phyloP scores from a whole-genome alignment of 2,113 vertebrate genomes.

The Archocentrus centrarchus region DNA sequence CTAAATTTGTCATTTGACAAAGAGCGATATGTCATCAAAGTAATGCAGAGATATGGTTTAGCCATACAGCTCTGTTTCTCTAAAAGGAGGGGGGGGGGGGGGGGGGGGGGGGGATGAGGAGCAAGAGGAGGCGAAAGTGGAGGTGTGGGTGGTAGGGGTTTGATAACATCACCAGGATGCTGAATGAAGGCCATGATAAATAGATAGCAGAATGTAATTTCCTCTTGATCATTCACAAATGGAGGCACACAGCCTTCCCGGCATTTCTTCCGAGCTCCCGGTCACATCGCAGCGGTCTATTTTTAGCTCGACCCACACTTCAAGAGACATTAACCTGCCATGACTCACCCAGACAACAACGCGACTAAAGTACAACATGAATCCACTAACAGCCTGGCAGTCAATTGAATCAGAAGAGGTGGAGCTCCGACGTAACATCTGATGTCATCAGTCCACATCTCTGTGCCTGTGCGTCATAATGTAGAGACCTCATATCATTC shows the following conservation, averaged over 20 bases:
- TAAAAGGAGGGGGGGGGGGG: not conserved
- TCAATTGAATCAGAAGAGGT: not conserved
- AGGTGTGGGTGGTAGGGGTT: not conserved
- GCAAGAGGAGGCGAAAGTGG: not conserved
- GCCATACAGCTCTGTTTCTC: not conserved
- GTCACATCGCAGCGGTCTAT: constrained; percentile 48
- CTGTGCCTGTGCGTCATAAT: not conserved
- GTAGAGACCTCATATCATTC: not conserved
- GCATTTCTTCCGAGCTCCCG: constrained; percentile 29
- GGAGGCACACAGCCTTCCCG: constrained; percentile 14
- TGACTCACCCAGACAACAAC: constrained; percentile 64
- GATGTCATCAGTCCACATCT: not conserved
- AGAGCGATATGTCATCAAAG: not conserved
- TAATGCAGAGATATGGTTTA: not conserved
- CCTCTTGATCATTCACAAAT: constrained; percentile 30
- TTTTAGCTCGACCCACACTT: constrained; percentile 47
- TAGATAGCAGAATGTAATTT: constrained; percentile 36
- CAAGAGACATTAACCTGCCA: constrained; percentile 46
- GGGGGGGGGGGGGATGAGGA: not conserved
- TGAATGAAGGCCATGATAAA: constrained; percentile 20
- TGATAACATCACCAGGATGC: not conserved
- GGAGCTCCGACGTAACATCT: not conserved
- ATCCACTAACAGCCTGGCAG: not conserved
- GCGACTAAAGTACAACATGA: not conserved
- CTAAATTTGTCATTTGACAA: not conserved